phyloP scores from a whole-genome alignment of 2,113 vertebrate species.

The Pardalotus punctatus region DNA sequence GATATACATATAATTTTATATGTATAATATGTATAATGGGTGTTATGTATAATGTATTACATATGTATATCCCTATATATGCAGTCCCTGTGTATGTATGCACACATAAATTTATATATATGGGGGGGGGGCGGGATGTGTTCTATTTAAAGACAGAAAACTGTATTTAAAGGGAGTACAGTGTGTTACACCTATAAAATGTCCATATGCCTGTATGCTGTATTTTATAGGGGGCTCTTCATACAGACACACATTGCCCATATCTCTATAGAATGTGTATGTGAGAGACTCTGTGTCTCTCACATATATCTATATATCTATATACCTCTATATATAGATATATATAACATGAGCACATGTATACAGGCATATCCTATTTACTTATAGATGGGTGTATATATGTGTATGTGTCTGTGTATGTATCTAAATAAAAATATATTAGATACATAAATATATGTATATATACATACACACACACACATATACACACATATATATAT shows the following conservation, averaged over 20 bases:
- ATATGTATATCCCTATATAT: not conserved
- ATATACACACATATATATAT: not conserved
- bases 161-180: not conserved
- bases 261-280: not conserved
- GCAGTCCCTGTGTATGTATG: no score
- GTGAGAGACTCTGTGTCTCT: not conserved
- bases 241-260: not conserved
- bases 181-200: not conserved
- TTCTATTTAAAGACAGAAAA: not conserved
- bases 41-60: not conserved
- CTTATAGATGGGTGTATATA: not conserved
- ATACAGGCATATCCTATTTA: not conserved
- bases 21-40: no score
- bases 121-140: not conserved
- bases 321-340: not conserved
- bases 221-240: not conserved
- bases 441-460: no score
- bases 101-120: not conserved
- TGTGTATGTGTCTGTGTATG: no score
- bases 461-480: no score
- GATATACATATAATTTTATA: not conserved
- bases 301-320: not conserved
- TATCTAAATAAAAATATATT: no score
- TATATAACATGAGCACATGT: not conserved
- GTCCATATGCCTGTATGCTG: not conserved